Evolutionary conservation across 2,888 invertebrate species (phyloP).

Genomic region (Eupithecia abbreviata): DNA sequence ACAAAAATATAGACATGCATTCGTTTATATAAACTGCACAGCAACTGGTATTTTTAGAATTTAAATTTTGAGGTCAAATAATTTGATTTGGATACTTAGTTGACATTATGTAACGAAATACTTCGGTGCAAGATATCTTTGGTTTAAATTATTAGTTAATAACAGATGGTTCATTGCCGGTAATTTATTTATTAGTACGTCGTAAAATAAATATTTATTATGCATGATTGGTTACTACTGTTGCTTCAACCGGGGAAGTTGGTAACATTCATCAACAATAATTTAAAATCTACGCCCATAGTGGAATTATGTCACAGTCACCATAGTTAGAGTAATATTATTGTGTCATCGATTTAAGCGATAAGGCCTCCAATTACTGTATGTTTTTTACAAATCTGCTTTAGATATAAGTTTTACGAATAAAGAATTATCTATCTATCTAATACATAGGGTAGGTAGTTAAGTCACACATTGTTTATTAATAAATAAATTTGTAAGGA

Average conservation of each 20-base stretch:
- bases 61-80: conserved; percentile 39
- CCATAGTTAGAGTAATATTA: not conserved
- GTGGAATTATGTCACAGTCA: not conserved
- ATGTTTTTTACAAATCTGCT: too few species aligned
- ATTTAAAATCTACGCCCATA: not conserved
- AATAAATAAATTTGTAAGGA: not conserved
- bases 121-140: conserved; percentile 22
- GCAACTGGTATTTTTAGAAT: conserved; percentile 30
- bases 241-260: conserved; percentile 17
- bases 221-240: conserved; percentile 27
- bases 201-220: conserved; percentile 36
- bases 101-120: conserved; percentile 18
- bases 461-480: not conserved
- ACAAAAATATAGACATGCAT: not conserved
- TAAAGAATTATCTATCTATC: too few species aligned
- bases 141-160: conserved; percentile 11
- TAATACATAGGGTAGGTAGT: not conserved
- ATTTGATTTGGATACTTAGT: conserved; percentile 14
- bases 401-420: too few species aligned
- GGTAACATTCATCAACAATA: conserved; percentile 1
- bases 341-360: not conserved
- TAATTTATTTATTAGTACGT: conserved; percentile 29
- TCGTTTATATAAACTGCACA: not conserved
- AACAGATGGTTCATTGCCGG: conserved; percentile 21
- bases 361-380: too few species aligned